Conservation (phyloP, 2,113 vertebrate genomes). For the Nesoenas mayeri region DNA sequence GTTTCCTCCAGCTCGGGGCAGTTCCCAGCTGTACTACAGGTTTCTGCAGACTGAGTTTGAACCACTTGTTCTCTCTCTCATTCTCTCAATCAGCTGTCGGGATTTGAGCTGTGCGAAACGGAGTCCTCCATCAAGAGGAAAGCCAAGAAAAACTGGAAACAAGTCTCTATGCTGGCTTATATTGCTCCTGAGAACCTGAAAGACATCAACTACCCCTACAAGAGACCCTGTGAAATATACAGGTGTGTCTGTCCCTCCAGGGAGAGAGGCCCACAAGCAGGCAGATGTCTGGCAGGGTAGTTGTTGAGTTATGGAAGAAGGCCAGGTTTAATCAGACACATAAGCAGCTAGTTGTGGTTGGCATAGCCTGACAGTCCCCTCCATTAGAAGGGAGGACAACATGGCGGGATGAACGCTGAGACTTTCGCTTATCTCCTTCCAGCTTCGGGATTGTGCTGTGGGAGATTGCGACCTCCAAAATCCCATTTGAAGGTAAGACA, state of each 20-base stretch:
- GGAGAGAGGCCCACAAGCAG: background rate
- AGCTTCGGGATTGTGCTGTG: conserved; percentile 91
- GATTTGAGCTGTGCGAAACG: conserved; percentile 85
- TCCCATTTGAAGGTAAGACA: conserved; percentile 82
- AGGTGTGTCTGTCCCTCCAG: conserved; percentile 71
- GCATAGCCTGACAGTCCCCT: background rate
- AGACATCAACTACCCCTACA: conserved; percentile 67
- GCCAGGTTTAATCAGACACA: background rate
- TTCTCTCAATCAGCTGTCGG: conserved; percentile 77
- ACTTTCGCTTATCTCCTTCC: conserved; percentile 53
- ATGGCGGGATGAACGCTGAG: background rate
- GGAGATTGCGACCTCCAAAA: conserved; percentile 82
- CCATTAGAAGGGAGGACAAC: background rate
- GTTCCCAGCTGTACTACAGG: background rate
- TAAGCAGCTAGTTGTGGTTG: background rate
- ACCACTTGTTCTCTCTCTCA: background rate
- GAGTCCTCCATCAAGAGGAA: conserved; percentile 81
- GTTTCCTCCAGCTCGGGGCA: background rate
- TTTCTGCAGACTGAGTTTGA: background rate
- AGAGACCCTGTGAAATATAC: conserved; percentile 85
- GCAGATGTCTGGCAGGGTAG: background rate
- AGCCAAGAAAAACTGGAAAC: background rate
- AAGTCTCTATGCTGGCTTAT: conserved; percentile 66
- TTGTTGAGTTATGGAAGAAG: background rate
- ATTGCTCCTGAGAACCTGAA: conserved; percentile 77